Evolutionary conservation across 2,113 vertebrate genomes (phyloP).

Genomic region (Antechinus flavipes): DNA sequence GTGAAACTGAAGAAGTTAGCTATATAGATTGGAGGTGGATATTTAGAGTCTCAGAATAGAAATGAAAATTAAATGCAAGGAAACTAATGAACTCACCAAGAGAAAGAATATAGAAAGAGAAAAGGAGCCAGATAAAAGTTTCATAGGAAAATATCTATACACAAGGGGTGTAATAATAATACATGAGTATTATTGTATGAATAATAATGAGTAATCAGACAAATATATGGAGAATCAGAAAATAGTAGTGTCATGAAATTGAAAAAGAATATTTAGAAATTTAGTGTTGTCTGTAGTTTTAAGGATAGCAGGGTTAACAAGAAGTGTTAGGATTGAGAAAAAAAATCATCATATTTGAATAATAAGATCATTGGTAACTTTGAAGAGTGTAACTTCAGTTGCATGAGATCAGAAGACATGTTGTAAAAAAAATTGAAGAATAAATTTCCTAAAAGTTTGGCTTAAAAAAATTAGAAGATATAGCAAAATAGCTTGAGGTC

Average conservation of each 20-base stretch:
- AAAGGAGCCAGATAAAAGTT: background rate
- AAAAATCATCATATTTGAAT: too few species aligned
- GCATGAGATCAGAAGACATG: too few species aligned
- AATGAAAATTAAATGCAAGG: background rate
- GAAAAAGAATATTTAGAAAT: background rate
- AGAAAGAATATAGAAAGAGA: background rate
- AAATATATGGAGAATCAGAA: background rate
- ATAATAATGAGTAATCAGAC: background rate
- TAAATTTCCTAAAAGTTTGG: too few species aligned
- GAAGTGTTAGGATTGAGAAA: too few species aligned
- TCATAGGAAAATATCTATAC: background rate
- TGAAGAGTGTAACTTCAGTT: too few species aligned
- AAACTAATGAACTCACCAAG: background rate
- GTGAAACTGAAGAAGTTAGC: background rate
- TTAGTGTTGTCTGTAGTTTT: background rate
- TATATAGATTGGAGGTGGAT: background rate
- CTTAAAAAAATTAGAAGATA: too few species aligned
- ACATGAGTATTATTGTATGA: background rate
- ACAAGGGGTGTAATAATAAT: background rate
- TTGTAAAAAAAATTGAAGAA: too few species aligned
- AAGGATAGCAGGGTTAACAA: background rate
- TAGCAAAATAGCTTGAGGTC: too few species aligned
- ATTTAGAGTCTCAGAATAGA: background rate
- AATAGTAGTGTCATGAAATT: background rate
- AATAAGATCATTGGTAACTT: too few species aligned